Percentiles rank a stretch among this genome's conserved stretches.
Conservation (phyloP, 2,113 vertebrate species). For the Delphinapterus leucas region DNA sequence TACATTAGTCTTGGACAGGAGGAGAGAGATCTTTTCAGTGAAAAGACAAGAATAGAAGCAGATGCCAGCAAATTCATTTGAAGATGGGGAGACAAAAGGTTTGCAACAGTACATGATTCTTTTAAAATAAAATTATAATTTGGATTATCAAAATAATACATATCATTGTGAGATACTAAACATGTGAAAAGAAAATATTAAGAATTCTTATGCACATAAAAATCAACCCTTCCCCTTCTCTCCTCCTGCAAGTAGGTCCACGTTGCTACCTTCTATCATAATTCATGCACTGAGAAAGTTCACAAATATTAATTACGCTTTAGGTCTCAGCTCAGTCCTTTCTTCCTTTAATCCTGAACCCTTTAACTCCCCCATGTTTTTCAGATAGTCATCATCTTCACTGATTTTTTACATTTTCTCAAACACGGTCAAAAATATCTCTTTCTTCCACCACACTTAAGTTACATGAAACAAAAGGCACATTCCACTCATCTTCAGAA, state of each 20-base stretch:
- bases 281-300: neutral
- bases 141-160: neutral
- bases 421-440: neutral
- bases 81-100: neutral
- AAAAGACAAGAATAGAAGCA: neutral
- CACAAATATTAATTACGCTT: neutral
- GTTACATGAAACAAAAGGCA: neutral
- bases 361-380: neutral
- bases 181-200: neutral
- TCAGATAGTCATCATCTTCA: neutral
- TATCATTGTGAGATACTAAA: neutral
- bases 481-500: neutral
- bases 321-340: neutral
- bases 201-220: neutral
- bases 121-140: neutral
- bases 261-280: neutral
- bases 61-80: neutral
- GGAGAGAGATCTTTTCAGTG: neutral
- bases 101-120: neutral
- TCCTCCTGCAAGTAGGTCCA: neutral
- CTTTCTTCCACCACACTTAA: neutral
- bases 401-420: neutral
- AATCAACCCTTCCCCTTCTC: neutral
- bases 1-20: neutral
- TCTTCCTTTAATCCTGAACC: neutral